Base-by-base conservation (phyloP, 2,113 vertebrate species). In the Nothoprocta pentlandii region DNA sequence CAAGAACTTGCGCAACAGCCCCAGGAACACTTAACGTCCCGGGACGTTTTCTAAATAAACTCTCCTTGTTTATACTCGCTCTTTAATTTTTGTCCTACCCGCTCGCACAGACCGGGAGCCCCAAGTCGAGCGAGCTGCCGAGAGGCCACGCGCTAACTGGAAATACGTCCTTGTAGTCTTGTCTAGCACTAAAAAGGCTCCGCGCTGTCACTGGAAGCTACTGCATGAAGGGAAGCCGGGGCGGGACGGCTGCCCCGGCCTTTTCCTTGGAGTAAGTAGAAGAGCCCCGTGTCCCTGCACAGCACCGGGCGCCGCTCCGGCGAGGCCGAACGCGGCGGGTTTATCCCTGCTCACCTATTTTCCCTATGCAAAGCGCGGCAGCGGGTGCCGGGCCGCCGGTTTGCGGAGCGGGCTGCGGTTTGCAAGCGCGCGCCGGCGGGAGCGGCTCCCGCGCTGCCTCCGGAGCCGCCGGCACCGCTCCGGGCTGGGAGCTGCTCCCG, bases 1-100 rank as follows among this genome's bases (percentile, higher is more conserved):
- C 34, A 99, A 99, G 94, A 99, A 99, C 98, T 94, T 99, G 85
- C 98, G 98, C 74, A 99, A 99, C 97, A 98, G 95, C 96, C 98
- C 99, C 54, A 99, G 99, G 98, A 99, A 98, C 95, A 98, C 98
- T 79, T 99, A 98, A 98, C 97, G 96, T 91, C 95, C 76, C 5
- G 94, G 92, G 95, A 77, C n/a, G 1, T 94, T 95, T 96, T 94
- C 77, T 86, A 96, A 90, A 71, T 12, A 36, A 77, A 95, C 93
- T 84, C 2, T 82, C 93, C 91, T 44, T 9, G 90, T 96, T 97
- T 96, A 59, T 96, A 92, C 94, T 92, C 21, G 25, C 85, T 91
- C 96, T 90, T 42, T 80, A 83, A 93, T 90, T 87, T 39, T 87
- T 64, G 86, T 85, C 7, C 89, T 86, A 63, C 59, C 96, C 92